Evolutionary conservation across 2,797 vertebrate species (phyloP).

Genomic region (Gobionotothen gibberifrons): DNA sequence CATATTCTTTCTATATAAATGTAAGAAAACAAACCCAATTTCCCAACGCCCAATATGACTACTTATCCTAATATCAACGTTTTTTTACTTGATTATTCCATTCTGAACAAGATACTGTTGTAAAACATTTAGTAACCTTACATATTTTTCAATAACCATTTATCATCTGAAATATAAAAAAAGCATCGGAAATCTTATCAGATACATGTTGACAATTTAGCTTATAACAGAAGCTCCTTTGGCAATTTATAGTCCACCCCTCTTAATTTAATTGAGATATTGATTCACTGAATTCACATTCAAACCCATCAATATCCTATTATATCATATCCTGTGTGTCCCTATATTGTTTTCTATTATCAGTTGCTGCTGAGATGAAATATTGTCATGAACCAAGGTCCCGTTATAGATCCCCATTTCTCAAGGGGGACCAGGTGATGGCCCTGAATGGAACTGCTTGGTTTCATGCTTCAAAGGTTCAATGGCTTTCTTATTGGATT

Average conservation of each 20-base stretch:
- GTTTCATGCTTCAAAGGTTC: slow-evolving; percentile 39
- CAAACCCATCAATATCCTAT: slow-evolving; percentile 39
- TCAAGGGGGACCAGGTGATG: slow-evolving; percentile 23
- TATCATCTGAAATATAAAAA: slow-evolving; percentile 3
- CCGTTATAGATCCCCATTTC: slow-evolving; percentile 11
- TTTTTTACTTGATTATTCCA: slow-evolving; percentile 33
- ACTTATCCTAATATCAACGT: neutral
- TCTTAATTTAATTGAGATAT: slow-evolving; percentile 32
- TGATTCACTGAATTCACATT: slow-evolving; percentile 27
- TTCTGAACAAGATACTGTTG: slow-evolving; percentile 2
- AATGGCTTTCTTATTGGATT: slow-evolving; percentile 43
- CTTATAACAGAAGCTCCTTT: slow-evolving; percentile 21
- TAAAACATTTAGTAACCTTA: slow-evolving; percentile 15
- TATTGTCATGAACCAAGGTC: slow-evolving; percentile 18
- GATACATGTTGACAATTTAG: slow-evolving; percentile 16
- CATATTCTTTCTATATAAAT: neutral
- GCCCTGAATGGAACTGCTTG: slow-evolving; percentile 10
- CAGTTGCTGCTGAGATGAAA: slow-evolving; percentile 27
- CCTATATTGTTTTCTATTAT: slow-evolving; percentile 24
- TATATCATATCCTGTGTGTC: slow-evolving; percentile 16
- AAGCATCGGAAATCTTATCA: slow-evolving; percentile 6
- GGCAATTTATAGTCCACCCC: neutral
- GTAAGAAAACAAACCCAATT: neutral
- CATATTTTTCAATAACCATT: neutral
- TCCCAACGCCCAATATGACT: too few species aligned